Evolutionary conservation across 2,888 invertebrate species (phyloP).

Genomic region (Parelbella ahira): DNA sequence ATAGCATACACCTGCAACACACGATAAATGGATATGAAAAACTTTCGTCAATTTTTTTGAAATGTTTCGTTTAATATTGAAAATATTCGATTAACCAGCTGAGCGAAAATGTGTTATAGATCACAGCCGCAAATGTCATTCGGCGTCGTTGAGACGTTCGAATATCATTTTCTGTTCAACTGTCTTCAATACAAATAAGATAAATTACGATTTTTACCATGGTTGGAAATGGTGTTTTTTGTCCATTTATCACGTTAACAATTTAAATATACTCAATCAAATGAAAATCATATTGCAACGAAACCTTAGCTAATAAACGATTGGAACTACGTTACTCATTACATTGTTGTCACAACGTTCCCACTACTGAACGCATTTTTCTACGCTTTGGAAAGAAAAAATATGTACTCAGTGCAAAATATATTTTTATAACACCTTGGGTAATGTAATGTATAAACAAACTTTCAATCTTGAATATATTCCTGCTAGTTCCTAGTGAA

Average conservation of each 20-base stretch:
- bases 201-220: too few relatives aligned
- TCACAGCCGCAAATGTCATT: slow-evolving; percentile 23
- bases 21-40: too few relatives aligned
- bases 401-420: slow-evolving; percentile 11
- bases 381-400: slow-evolving; percentile 25
- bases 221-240: too few relatives aligned
- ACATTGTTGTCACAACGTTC: slow-evolving; percentile 8
- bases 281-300: too few relatives aligned
- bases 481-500: slow-evolving; percentile 2
- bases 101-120: too few relatives aligned
- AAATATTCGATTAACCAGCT: too few relatives aligned
- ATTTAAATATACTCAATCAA: too few relatives aligned
- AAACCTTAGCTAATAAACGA: too few relatives aligned
- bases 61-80: too few relatives aligned
- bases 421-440: slow-evolving; percentile 27
- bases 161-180: background rate
- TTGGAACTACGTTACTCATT: background rate
- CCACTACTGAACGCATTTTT: slow-evolving; percentile 24
- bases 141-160: slow-evolving; percentile 27
- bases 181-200: background rate
- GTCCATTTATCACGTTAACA: too few relatives aligned
- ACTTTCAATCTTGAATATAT: slow-evolving; percentile 8
- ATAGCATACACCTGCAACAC: too few relatives aligned
- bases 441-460: slow-evolving; percentile 23
- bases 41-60: too few relatives aligned